phyloP scores from a whole-genome alignment of 2,888 invertebrate genomes.

The Octonoba sinensis region DNA sequence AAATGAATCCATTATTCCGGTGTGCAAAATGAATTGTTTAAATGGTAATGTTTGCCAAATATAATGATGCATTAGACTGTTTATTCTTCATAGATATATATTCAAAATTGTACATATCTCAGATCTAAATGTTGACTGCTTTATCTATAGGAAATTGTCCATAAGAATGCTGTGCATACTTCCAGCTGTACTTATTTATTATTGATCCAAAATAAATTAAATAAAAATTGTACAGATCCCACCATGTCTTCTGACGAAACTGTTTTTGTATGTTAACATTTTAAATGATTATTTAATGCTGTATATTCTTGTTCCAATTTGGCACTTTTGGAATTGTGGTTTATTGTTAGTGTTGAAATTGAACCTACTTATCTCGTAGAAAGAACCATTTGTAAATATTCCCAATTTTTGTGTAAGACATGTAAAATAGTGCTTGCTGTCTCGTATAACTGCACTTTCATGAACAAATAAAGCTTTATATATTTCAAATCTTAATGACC shows the following conservation, averaged over 20 bases:
- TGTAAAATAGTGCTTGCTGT: constrained; percentile 59
- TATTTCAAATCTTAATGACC: constrained; percentile 35
- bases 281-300: constrained; percentile 30
- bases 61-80: too few species aligned
- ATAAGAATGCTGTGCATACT: too few species aligned
- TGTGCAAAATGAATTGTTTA: too few species aligned
- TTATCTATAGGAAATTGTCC: too few species aligned
- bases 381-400: constrained; percentile 46
- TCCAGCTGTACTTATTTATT: too few species aligned
- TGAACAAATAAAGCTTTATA: constrained; percentile 65
- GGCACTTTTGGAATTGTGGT: constrained; percentile 39
- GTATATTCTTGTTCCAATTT: constrained; percentile 31
- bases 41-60: too few species aligned
- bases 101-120: too few species aligned
- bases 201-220: too few species aligned
- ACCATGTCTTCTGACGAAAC: constrained; percentile 32
- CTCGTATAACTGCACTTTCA: constrained; percentile 56
- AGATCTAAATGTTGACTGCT: too few species aligned
- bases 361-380: constrained; percentile 56
- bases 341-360: constrained; percentile 50
- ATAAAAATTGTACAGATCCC: constrained; percentile 19
- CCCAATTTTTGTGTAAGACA: constrained; percentile 33
- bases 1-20: too few species aligned
- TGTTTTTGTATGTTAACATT: constrained; percentile 45
- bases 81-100: too few species aligned